Percentiles rank a stretch among this genome's conserved stretches.
phyloP scores from a whole-genome alignment of 1,140 invertebrate genomes.

The Drosophila eugracilis region DNA sequence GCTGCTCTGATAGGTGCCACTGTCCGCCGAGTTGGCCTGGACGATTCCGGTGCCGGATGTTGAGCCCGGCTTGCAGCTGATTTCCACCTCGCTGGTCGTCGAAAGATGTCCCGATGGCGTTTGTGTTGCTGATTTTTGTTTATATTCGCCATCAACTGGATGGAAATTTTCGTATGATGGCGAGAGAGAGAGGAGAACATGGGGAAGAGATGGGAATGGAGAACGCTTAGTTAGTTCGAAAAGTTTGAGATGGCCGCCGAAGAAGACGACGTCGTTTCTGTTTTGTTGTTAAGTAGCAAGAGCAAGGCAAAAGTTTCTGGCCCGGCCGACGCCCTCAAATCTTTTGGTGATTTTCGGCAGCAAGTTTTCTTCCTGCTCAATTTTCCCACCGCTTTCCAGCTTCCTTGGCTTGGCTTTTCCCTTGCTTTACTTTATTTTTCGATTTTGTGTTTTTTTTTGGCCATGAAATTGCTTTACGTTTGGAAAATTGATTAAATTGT shows the following conservation, averaged over 20 bases:
- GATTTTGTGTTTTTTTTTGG: constrained; percentile 23
- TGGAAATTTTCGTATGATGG: constrained; percentile 9
- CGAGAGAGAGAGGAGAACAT: not conserved
- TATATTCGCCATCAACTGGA: constrained; percentile 84
- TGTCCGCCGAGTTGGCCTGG: constrained; percentile 63
- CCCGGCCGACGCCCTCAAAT: constrained; percentile 51
- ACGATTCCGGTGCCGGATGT: constrained; percentile 50
- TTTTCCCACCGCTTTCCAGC: constrained; percentile 35
- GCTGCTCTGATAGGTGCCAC: constrained; percentile 78
- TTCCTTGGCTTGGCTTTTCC: constrained; percentile 23
- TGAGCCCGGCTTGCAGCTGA: constrained; percentile 81
- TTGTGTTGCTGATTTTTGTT: constrained; percentile 85
- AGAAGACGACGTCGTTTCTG: constrained; percentile 27
- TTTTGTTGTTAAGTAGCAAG: constrained; percentile 60
- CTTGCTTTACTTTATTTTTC: constrained; percentile 11
- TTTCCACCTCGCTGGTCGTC: constrained; percentile 84
- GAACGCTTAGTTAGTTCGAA: constrained; percentile 64
- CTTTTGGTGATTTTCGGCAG: constrained; percentile 68
- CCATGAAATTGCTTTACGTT: constrained; percentile 76
- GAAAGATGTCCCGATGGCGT: constrained; percentile 85
- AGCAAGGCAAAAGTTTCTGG: constrained; percentile 61
- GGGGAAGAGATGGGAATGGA: constrained; percentile 22
- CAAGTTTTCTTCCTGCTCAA: constrained; percentile 62
- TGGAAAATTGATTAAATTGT: constrained; percentile 81
- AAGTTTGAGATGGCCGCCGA: constrained; percentile 54